Conservation (phyloP, 1,140 invertebrate genomes). For the Platorchestia sp. region DNA sequence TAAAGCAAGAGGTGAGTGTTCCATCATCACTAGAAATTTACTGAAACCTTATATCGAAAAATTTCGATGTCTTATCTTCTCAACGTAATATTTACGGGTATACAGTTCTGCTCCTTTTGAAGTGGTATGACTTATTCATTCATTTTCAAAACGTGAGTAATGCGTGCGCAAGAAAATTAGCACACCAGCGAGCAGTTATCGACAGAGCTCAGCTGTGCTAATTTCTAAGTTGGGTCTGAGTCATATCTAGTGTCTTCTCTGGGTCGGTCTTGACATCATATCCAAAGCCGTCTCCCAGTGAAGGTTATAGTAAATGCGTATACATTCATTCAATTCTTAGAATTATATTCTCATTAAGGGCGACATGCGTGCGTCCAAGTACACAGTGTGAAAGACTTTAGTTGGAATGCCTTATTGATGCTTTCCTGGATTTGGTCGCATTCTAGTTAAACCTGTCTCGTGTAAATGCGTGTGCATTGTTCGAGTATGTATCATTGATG, state of each 20-base stretch:
- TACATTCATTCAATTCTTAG: neutral
- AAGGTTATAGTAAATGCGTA: neutral
- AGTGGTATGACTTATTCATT: neutral
- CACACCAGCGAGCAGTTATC: neutral
- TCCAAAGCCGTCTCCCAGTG: neutral
- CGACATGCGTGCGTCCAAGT: neutral
- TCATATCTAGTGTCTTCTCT: neutral
- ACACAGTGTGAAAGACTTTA: neutral
- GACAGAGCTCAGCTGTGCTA: neutral
- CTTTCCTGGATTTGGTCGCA: neutral
- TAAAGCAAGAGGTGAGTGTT: neutral
- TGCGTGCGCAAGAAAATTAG: neutral
- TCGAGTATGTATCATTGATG: neutral
- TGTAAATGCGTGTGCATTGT: neutral
- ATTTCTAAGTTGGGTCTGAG: neutral
- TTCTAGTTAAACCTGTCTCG: neutral
- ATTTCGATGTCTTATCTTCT: neutral
- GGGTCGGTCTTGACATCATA: neutral
- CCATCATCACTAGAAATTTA: neutral
- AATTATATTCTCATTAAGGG: neutral
- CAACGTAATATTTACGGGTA: neutral
- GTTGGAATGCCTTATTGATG: neutral
- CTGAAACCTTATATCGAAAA: neutral
- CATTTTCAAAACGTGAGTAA: neutral
- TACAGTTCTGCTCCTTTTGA: neutral